These are phyloP conservation scores for Sthenelais limicola DNA, from an alignment of 2,888 invertebrate species.

Conservation along the genomic window DNA sequence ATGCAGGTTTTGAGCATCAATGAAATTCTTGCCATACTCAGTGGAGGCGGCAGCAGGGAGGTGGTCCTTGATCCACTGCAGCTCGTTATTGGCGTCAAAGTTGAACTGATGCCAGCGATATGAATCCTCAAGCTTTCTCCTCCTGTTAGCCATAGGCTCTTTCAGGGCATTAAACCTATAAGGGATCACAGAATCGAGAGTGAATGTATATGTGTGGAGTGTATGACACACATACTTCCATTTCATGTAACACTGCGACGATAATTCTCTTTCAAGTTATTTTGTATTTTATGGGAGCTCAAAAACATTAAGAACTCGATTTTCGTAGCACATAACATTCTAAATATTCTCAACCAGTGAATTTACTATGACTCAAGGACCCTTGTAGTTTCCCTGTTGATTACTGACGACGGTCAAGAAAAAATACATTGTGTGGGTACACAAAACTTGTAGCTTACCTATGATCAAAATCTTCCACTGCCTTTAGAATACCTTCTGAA, in stretches of 20 bases:
- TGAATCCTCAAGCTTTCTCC: slow-evolving; percentile 89
- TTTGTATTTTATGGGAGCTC: too few relatives aligned
- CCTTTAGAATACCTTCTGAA: slow-evolving; percentile 85
- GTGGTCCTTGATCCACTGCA: slow-evolving; percentile 96
- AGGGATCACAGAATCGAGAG: neutral
- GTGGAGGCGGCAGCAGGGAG: slow-evolving; percentile 83
- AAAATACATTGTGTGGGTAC: too few relatives aligned
- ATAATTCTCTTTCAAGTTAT: too few relatives aligned
- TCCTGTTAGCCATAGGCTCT: slow-evolving; percentile 81
- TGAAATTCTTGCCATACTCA: slow-evolving; percentile 85
- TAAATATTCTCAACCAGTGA: too few relatives aligned
- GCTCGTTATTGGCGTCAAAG: slow-evolving; percentile 91
- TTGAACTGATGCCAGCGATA: slow-evolving; percentile 92
- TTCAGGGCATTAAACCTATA: slow-evolving; percentile 80
- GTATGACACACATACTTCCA: neutral
- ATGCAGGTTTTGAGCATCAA: slow-evolving; percentile 90
- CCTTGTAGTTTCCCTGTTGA: too few relatives aligned
- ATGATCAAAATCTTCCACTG: slow-evolving; percentile 82
- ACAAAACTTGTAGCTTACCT: too few relatives aligned
- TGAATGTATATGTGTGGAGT: neutral
- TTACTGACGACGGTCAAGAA: too few relatives aligned
- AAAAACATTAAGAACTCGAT: too few relatives aligned
- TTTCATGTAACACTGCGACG: too few relatives aligned
- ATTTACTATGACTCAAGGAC: too few relatives aligned
- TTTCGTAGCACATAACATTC: too few relatives aligned